phyloP scores from a whole-genome alignment of 2,888 invertebrate species.

The Papilio gigon region DNA sequence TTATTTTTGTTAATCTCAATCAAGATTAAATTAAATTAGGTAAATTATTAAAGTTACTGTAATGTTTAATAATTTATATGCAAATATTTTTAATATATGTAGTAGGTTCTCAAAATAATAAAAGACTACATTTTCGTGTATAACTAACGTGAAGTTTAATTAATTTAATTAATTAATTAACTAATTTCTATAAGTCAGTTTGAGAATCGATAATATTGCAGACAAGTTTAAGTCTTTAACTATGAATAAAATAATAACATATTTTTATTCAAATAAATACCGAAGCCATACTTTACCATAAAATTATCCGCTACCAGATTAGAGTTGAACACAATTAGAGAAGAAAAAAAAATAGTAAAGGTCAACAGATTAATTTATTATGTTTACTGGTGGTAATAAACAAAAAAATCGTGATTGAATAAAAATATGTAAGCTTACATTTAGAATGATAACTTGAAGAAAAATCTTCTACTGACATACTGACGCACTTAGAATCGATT shows the following conservation, averaged over 20 bases:
- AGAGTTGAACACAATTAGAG: conserved; percentile 12
- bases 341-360: conserved; percentile 16
- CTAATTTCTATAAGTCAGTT: not conserved
- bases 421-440: not conserved
- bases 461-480: too few species aligned
- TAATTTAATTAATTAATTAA: not conserved
- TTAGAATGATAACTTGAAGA: too few species aligned
- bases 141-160: too few species aligned
- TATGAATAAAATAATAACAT: not conserved
- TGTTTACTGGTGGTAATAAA: not conserved
- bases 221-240: not conserved
- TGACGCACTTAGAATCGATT: too few species aligned
- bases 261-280: not conserved
- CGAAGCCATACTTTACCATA: not conserved
- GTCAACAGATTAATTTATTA: conserved; percentile 14
- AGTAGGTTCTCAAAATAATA: too few species aligned
- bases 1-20: too few species aligned
- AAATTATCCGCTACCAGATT: conserved; percentile 17
- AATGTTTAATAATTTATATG: too few species aligned
- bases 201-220: not conserved
- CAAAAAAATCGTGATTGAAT: conserved; percentile 3
- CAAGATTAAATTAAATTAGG: too few species aligned
- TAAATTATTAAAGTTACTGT: too few species aligned
- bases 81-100: too few species aligned
- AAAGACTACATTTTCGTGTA: too few species aligned